Base-by-base conservation (phyloP, 2,113 vertebrate species). In the Electrona antarctica region DNA sequence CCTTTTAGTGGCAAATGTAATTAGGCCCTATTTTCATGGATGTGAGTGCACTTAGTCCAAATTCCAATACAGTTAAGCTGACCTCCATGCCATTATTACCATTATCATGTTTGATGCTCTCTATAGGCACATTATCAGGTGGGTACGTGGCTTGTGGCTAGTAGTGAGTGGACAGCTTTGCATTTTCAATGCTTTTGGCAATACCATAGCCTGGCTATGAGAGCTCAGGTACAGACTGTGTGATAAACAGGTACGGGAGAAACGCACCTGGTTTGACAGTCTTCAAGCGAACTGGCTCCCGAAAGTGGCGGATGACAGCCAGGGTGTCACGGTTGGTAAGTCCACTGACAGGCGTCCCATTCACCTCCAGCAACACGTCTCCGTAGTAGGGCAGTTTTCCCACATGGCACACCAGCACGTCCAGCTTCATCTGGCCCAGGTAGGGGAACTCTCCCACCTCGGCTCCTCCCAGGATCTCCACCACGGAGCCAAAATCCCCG, bases 331-430 rank as follows among this genome's bases (percentile, higher is more conserved):
- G 95, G 91, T 97, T 90, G 51, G 97, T 98, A 83, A 98, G 96
- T 86, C 97, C 97, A 89, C 96, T 98, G 73, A 98, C 96, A 0
- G 97, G 97, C 45, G 96, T 98, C 67, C 96, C 96, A 93, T 98
- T 98, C 88, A 98, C 96, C 91, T 98, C 97, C 90, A 98, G 91
- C 87, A 98, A 85, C 46, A 98, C 95, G 85, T 98, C 97, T 1
- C 96, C 97, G 0, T 95, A 94, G 77, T 90, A 85, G 73, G 96
- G 97, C 78, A 94, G 88, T 80, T 95, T 94, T 76, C 96, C 96
- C 47, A 94, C 92, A 82, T 96, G 94, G 76, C 95, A 96, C 87
- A 93, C 92, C 82, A 95, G 85, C 75, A 93, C 91, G 85, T 95
- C 94, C 66, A 94, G 90, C 69, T 93, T 90, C 79, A 94, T 94